These are phyloP conservation scores for Ailuropoda melanoleuca DNA, from an alignment of 2,113 vertebrate genomes.

Conservation along the genomic window DNA sequence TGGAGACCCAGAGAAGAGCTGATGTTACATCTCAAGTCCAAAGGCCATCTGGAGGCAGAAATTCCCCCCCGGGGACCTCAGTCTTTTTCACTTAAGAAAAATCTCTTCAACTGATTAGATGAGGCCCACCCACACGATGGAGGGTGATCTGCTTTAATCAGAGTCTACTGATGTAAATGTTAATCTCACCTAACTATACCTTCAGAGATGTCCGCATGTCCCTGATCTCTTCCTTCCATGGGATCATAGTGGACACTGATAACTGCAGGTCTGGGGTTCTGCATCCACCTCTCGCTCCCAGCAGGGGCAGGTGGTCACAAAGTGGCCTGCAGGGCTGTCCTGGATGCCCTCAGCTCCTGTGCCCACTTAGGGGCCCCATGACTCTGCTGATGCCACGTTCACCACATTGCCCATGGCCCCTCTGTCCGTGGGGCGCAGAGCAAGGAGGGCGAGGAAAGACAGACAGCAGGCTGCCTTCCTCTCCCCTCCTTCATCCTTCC, in stretches of 20 bases:
- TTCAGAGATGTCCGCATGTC: not conserved
- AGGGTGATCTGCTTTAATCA: not conserved
- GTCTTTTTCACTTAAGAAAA: not conserved
- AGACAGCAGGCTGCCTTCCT: not conserved
- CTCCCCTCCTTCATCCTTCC: not conserved
- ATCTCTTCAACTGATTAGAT: not conserved
- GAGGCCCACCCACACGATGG: not conserved
- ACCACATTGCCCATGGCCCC: rapidly evolving
- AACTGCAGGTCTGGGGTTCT: not conserved
- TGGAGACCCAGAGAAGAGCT: no score
- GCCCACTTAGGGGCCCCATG: not conserved
- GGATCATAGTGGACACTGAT: not conserved
- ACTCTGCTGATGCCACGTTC: not conserved
- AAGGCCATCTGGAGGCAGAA: not conserved
- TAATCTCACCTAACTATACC: not conserved
- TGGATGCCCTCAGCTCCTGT: not conserved
- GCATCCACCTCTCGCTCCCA: not conserved
- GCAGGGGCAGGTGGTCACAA: not conserved
- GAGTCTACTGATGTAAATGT: not conserved
- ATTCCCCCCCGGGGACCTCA: no score
- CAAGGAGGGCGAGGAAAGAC: not conserved
- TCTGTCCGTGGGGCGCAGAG: not conserved
- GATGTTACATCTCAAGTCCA: not conserved
- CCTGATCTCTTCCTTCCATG: not conserved
- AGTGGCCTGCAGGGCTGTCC: not conserved